Conservation (phyloP, 2,888 invertebrate species). For the Cryptocephalus primarius region DNA sequence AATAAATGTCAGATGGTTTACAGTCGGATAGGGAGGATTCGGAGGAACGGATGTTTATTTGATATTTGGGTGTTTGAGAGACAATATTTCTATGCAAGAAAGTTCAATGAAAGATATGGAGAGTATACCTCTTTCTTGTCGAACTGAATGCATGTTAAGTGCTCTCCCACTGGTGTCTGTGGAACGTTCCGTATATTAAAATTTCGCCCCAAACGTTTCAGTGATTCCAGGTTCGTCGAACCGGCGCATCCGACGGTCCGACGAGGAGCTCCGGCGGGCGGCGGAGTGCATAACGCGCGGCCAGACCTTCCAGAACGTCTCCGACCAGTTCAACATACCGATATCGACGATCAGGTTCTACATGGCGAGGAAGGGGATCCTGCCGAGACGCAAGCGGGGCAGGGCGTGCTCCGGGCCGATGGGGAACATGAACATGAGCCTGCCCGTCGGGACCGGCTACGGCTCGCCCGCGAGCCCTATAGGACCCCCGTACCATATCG, state of each 20-base stretch:
- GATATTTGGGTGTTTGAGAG: too few species aligned
- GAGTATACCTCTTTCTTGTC: too few species aligned
- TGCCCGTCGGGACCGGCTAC: slow-evolving; percentile 24
- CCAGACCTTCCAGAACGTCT: slow-evolving; percentile 78
- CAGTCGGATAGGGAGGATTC: too few species aligned
- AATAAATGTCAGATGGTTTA: too few species aligned
- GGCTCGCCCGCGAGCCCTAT: slow-evolving; percentile 50
- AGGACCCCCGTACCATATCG: slow-evolving; percentile 64
- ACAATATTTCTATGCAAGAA: too few species aligned
- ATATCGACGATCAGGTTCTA: slow-evolving; percentile 80
- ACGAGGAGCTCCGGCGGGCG: slow-evolving; percentile 65
- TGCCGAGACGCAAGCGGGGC: slow-evolving; percentile 68
- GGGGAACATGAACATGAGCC: slow-evolving; percentile 17
- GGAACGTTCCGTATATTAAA: too few species aligned
- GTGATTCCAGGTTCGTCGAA: slow-evolving; percentile 24
- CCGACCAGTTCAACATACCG: slow-evolving; percentile 78
- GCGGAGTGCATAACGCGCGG: slow-evolving; percentile 80
- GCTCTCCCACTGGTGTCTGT: too few species aligned
- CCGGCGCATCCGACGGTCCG: slow-evolving; percentile 58
- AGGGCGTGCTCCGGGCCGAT: slow-evolving; percentile 47
- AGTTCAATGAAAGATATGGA: too few species aligned
- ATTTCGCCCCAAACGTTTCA: too few species aligned
- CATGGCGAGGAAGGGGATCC: slow-evolving; percentile 77
- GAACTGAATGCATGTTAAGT: too few species aligned
- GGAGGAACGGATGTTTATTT: too few species aligned